A percentile compares a stretch with the other conserved stretches of the same genome.
These are phyloP conservation scores for Diachasma alloeum DNA, from an alignment of 1,140 invertebrate species.

Conservation along the genomic window DNA sequence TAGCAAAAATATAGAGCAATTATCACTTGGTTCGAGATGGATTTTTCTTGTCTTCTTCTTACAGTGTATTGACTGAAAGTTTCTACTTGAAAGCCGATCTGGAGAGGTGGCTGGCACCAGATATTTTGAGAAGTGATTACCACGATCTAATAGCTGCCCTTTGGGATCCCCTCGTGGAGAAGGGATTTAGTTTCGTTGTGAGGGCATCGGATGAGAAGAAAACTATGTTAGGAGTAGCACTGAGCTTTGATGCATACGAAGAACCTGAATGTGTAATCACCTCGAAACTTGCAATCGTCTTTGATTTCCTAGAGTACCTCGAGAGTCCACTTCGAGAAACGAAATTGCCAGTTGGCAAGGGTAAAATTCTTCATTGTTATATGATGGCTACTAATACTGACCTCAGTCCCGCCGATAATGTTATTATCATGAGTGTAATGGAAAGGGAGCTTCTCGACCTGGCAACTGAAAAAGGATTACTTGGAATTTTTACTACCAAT, in stretches of 20 bases:
- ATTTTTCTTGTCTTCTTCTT: conserved; percentile 36
- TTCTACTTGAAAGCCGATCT: conserved; percentile 86
- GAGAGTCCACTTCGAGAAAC: conserved; percentile 76
- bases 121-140: conserved; percentile 74
- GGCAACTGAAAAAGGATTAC: conserved; percentile 72
- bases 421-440: conserved; percentile 78
- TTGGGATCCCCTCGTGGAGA: conserved; percentile 74
- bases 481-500: conserved; percentile 84
- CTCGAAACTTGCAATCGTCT: conserved; percentile 75
- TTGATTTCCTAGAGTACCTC: conserved; percentile 80
- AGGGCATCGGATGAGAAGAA: conserved; percentile 55
- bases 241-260: conserved; percentile 82
- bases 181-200: conserved; percentile 77
- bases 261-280: conserved; percentile 77
- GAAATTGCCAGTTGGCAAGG: conserved; percentile 71
- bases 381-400: conserved; percentile 82
- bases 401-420: conserved; percentile 75
- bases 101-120: conserved; percentile 76
- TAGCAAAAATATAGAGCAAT: no score
- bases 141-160: conserved; percentile 70
- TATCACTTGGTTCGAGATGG: not conserved
- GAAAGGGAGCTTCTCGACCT: conserved; percentile 77
- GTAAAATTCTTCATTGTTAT: conserved; percentile 80
- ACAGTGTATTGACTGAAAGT: conserved; percentile 81
- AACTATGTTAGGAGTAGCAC: conserved; percentile 70